These are phyloP conservation scores for Antedon bifida DNA, from an alignment of 35 echinoderm and acorn worm genomes.

Conservation along the genomic window DNA sequence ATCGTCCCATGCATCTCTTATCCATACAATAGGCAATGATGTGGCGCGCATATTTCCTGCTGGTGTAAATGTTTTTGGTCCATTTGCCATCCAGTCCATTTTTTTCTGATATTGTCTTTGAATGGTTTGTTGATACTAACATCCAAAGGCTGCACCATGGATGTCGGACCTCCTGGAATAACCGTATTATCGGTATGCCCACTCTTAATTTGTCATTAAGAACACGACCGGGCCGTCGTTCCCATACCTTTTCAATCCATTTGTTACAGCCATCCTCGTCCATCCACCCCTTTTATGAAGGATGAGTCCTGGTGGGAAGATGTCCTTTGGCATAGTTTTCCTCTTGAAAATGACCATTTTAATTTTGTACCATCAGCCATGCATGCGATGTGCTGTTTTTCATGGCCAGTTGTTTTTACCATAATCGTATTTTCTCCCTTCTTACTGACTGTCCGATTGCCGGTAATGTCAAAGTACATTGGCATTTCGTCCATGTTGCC, in stretches of 20 bases:
- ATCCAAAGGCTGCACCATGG: conserved; percentile 8
- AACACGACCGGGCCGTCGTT: neutral
- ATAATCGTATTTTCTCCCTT: neutral
- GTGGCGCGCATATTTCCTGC: no score
- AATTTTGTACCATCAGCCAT: conserved; percentile 3
- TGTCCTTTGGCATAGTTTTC: neutral
- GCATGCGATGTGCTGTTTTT: neutral
- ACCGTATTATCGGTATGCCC: neutral
- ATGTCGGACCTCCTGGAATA: conserved; percentile 22
- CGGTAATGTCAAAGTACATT: neutral
- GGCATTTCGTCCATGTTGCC: conserved; percentile 11
- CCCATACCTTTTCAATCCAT: no score
- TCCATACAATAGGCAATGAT: neutral
- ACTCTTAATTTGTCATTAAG: neutral
- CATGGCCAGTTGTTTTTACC: neutral
- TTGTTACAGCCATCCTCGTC: neutral
- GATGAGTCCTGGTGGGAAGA: neutral
- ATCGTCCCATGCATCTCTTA: conserved; percentile 1
- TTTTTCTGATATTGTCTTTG: no score
- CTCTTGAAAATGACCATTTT: conserved; percentile 15
- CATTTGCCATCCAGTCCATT: no score
- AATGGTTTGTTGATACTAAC: neutral
- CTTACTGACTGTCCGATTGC: neutral
- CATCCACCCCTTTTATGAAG: neutral
- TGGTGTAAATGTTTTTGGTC: no score